Evolutionary conservation across 2,888 invertebrate genomes (phyloP).

Genomic region (Drosophila tanythrix): DNA sequence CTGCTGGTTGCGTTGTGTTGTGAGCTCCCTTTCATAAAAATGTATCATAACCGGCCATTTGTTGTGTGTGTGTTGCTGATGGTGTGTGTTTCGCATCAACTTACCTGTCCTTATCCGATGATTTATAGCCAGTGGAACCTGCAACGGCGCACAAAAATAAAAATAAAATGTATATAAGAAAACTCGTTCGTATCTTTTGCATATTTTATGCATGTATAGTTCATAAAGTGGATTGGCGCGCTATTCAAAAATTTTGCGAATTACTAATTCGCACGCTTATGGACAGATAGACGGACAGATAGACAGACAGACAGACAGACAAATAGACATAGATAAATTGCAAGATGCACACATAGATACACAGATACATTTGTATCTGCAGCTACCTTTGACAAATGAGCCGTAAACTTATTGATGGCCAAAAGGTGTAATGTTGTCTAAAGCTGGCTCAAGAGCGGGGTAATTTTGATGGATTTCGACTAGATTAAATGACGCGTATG

Average conservation of each 20-base stretch:
- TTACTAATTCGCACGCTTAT: constrained; percentile 15
- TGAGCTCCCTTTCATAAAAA: constrained; percentile 50
- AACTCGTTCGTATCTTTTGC: constrained; percentile 27
- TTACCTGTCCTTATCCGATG: constrained; percentile 93
- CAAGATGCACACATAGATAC: constrained; percentile 18
- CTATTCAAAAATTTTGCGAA: constrained; percentile 27
- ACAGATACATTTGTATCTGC: constrained; percentile 35
- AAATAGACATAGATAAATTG: constrained; percentile 26
- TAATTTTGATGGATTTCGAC: constrained; percentile 65
- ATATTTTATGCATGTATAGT: constrained; percentile 8
- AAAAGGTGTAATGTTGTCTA: constrained; percentile 52
- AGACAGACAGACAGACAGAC: constrained; percentile 30
- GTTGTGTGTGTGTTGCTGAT: constrained; percentile 25
- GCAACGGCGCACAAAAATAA: constrained; percentile 72
- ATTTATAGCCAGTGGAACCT: constrained; percentile 94
- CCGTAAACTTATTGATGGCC: constrained; percentile 50
- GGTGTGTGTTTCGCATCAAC: constrained; percentile 78
- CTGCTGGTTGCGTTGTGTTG: constrained; percentile 26
- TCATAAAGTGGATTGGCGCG: constrained; percentile 13
- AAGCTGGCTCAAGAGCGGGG: constrained; percentile 17
- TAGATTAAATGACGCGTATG: constrained; percentile 16
- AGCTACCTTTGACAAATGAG: constrained; percentile 64
- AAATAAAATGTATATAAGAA: constrained; percentile 35
- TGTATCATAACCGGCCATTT: constrained; percentile 69
- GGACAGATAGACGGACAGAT: constrained; percentile 7